Conservation (phyloP, 2,113 vertebrate genomes). For the Saccopteryx bilineata region DNA sequence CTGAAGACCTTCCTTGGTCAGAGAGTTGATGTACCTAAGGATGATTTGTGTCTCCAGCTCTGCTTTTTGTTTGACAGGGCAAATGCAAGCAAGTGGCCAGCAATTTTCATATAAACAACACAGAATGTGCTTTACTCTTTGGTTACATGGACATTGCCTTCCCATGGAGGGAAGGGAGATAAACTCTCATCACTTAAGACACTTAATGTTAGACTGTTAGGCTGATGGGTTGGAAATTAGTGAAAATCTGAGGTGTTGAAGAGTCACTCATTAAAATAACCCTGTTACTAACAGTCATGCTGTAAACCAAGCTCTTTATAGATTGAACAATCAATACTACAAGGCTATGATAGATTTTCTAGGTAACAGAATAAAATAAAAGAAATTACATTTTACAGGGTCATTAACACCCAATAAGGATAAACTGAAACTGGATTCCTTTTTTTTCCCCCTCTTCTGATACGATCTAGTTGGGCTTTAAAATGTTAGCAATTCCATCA, state of each 20-base stretch:
- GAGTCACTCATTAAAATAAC: conserved; percentile 83
- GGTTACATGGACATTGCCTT: not conserved
- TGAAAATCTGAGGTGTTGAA: conserved; percentile 81
- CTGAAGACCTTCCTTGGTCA: not conserved
- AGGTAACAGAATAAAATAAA: conserved; percentile 85
- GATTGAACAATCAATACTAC: conserved; percentile 84
- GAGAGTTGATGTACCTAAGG: not conserved
- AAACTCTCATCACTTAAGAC: conserved; percentile 14
- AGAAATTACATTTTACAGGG: conserved; percentile 80
- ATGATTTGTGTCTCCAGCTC: not conserved
- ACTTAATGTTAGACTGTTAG: conserved; percentile 13
- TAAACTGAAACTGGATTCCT: conserved; percentile 55
- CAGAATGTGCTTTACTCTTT: conserved; percentile 33
- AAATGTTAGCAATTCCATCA: conserved; percentile 51
- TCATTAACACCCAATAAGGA: conserved; percentile 82
- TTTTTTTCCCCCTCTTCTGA: not conserved
- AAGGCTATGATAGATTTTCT: conserved; percentile 83
- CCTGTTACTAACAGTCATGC: conserved; percentile 81
- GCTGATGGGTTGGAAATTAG: conserved; percentile 64
- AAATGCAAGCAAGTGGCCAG: not conserved
- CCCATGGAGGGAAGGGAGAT: conserved; percentile 35
- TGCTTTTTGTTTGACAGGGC: not conserved
- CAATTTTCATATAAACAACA: not conserved
- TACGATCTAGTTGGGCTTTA: conserved; percentile 68
- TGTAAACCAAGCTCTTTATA: conserved; percentile 78